These are phyloP conservation scores for Pseudotriccus pelzelni DNA, from an alignment of 2,797 vertebrate species.

Conservation along the genomic window DNA sequence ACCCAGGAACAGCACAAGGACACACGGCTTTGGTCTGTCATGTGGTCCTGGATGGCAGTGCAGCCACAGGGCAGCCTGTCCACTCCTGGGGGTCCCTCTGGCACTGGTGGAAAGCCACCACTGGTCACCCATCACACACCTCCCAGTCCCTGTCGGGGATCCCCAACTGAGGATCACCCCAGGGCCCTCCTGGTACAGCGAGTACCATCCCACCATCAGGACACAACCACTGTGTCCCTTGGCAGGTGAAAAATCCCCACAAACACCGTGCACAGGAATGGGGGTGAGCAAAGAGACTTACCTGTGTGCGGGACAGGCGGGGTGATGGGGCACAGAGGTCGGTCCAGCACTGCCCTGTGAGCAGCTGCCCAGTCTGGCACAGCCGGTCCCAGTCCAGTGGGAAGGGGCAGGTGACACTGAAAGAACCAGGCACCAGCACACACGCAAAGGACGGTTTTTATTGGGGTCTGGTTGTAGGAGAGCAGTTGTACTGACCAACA, in stretches of 20 bases:
- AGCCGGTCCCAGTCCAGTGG: accelerated
- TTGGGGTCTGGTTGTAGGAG: constrained; percentile 82
- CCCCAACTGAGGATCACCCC: neutral
- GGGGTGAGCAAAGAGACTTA: neutral
- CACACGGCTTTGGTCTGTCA: accelerated
- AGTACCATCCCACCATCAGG: neutral
- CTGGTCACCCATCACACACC: accelerated
- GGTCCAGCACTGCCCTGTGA: neutral
- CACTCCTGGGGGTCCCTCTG: accelerated
- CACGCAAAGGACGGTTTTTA: constrained; percentile 74
- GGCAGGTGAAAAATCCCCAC: neutral
- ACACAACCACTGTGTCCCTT: accelerated
- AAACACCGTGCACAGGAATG: neutral
- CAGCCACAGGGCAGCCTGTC: accelerated
- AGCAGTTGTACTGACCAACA: constrained; percentile 81
- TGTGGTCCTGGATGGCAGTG: accelerated
- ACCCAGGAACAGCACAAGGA: accelerated
- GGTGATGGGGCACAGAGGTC: accelerated
- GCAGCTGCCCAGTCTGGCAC: neutral
- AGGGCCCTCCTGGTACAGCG: accelerated
- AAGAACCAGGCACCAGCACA: neutral
- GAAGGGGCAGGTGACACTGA: neutral
- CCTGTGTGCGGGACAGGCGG: accelerated
- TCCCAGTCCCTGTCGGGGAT: neutral
- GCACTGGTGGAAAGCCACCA: accelerated